phyloP scores from a whole-genome alignment of 2,888 invertebrate species.

The Melinaea marsaeus region DNA sequence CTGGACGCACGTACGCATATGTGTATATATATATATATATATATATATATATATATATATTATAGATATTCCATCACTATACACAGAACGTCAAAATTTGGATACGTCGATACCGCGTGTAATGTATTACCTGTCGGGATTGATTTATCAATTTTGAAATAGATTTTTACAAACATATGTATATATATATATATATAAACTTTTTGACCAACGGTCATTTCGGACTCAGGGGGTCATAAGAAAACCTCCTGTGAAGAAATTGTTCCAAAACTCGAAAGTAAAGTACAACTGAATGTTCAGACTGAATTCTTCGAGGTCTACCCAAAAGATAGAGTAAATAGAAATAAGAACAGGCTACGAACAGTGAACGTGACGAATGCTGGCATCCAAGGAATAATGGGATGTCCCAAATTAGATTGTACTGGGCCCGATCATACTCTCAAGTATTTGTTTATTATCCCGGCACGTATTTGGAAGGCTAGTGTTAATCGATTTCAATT shows the following conservation, averaged over 20 bases:
- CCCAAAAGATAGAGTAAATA: constrained; percentile 10
- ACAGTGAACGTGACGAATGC: constrained; percentile 49
- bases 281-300: too few species aligned
- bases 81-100: constrained; percentile 5
- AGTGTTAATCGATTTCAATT: neutral
- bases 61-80: constrained; percentile 55
- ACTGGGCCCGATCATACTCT: constrained; percentile 37
- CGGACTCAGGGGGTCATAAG: too few species aligned
- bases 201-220: too few species aligned
- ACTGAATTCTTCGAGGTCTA: too few species aligned
- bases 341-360: neutral
- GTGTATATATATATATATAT: too few species aligned
- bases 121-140: neutral
- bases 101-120: neutral
- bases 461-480: constrained; percentile 38
- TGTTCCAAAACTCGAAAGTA: too few species aligned
- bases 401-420: constrained; percentile 50
- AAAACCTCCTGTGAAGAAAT: too few species aligned
- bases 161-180: neutral
- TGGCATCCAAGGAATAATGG: constrained; percentile 48
- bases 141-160: neutral
- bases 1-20: too few species aligned
- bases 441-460: constrained; percentile 45
- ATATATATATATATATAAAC: too few species aligned
- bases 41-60: too few species aligned